phyloP scores from a whole-genome alignment of 2,888 invertebrate species.

The Hydraecia micacea region DNA sequence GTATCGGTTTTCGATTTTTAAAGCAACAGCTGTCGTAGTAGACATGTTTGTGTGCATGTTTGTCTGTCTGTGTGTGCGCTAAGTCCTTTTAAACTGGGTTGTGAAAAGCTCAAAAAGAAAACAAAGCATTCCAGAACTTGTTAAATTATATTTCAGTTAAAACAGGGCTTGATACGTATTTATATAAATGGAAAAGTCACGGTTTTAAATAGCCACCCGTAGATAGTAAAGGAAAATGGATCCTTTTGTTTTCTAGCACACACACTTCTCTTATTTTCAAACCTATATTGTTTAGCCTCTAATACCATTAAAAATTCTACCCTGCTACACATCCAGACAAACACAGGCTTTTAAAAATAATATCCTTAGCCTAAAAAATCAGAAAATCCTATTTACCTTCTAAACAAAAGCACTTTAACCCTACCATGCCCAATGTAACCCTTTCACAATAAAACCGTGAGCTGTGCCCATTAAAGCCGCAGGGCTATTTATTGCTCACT shows the following conservation, averaged over 20 bases:
- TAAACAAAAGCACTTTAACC: conserved; percentile 41
- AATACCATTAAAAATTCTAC: not conserved
- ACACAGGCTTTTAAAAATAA: conserved; percentile 16
- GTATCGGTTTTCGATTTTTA: not conserved
- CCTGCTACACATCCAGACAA: not conserved
- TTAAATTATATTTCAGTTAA: not conserved
- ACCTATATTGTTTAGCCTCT: not conserved
- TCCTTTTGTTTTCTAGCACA: not conserved
- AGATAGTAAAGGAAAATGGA: not conserved
- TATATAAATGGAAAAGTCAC: not conserved
- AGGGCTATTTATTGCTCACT: conserved; percentile 43
- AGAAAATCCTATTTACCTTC: conserved; percentile 15
- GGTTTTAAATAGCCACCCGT: not conserved
- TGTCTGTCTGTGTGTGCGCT: not conserved
- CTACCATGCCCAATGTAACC: conserved; percentile 24
- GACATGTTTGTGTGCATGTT: not conserved
- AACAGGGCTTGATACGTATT: not conserved
- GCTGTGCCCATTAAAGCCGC: conserved; percentile 12
- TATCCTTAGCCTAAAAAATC: not conserved
- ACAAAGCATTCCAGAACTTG: not conserved
- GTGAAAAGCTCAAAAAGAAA: not conserved
- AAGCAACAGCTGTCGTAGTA: not conserved
- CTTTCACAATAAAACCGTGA: conserved; percentile 41
- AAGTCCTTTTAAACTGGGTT: not conserved
- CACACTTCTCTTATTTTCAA: not conserved